Base-by-base conservation (phyloP, 1,140 invertebrate species). In the Drosophila fuyamai region DNA sequence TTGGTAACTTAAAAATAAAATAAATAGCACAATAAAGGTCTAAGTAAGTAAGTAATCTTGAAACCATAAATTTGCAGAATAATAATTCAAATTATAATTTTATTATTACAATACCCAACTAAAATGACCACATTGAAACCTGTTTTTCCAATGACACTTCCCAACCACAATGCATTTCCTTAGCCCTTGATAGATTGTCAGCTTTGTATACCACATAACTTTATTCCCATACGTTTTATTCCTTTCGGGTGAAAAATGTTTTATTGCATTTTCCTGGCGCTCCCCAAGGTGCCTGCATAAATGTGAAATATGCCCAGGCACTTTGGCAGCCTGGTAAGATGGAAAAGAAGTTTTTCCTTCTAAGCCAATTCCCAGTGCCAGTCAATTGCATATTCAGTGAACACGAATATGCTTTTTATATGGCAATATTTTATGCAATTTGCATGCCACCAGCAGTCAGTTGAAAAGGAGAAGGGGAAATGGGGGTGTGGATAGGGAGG, bases 391-490 rank as follows among this genome's bases (percentile, higher is more conserved):
- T 73, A 86, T 88, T 83, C 83, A 88, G 84, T 83, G 83, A 86
- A 86, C 83, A 83, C 76, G 79, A 89, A 83, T 89, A 79, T 80
- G 83, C 79, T 86, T 77, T 73, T 88, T 86, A 88, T 89, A 71
- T 81, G 72, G 83, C 71, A 70, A 86, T 86, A 88, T 89, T 86
- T 88, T 88, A 89, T 86, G 83, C 83, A 86, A 85, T 85, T 85
- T 85, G 77, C 81, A 85, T 81, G 78, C 59, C 73, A 67, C 44
- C 74, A 79, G 63, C 67, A 86, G 50, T 35, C 57, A 59, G 56
- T 67, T 0, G 5, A 32, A 32, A 32, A 32, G 6, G 29, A 32
- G 8, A 7, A 32, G 29, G 29, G 29, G 29, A 7, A 32, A 8
- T 2, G 6, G 29, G 29, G 29, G 29, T 32, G 29, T 8, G 6